phyloP scores from a whole-genome alignment of 2,888 invertebrate species.

The Tetragonisca angustula region DNA sequence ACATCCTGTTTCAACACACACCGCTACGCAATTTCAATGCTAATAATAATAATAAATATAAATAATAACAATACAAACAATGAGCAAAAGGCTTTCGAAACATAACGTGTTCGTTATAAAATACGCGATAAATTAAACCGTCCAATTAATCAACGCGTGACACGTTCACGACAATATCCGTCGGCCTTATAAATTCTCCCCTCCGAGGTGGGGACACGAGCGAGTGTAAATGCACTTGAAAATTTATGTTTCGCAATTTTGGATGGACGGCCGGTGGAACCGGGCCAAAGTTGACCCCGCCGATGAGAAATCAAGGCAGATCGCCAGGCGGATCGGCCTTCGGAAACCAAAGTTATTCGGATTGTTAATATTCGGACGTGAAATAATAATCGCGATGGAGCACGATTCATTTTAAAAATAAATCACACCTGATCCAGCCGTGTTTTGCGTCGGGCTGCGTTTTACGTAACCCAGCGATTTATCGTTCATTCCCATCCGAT shows the following conservation, averaged over 20 bases:
- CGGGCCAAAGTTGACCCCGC: slow-evolving; percentile 53
- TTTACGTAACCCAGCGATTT: slow-evolving; percentile 1
- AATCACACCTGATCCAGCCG: background rate
- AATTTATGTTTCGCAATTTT: slow-evolving; percentile 63
- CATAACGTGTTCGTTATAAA: background rate
- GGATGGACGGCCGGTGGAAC: slow-evolving; percentile 36
- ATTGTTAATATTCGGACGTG: slow-evolving; percentile 54
- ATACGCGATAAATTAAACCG: background rate
- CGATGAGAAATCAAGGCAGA: slow-evolving; percentile 62
- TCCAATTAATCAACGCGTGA: slow-evolving; percentile 24
- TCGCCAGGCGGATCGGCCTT: slow-evolving; percentile 62
- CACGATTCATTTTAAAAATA: slow-evolving; percentile 42
- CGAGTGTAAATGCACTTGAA: slow-evolving; percentile 59
- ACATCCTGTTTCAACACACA: background rate
- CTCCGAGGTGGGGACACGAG: background rate
- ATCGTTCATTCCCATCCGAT: background rate
- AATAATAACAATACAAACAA: background rate
- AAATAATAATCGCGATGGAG: slow-evolving; percentile 46
- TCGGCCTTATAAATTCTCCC: slow-evolving; percentile 39
- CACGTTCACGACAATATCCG: slow-evolving; percentile 35
- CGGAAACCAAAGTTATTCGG: slow-evolving; percentile 36
- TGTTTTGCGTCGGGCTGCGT: background rate
- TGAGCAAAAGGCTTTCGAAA: background rate
- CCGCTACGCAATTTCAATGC: too few species aligned
- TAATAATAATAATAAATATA: background rate